Conservation (phyloP, 2,113 vertebrate species). For the Anseranas semipalmata region DNA sequence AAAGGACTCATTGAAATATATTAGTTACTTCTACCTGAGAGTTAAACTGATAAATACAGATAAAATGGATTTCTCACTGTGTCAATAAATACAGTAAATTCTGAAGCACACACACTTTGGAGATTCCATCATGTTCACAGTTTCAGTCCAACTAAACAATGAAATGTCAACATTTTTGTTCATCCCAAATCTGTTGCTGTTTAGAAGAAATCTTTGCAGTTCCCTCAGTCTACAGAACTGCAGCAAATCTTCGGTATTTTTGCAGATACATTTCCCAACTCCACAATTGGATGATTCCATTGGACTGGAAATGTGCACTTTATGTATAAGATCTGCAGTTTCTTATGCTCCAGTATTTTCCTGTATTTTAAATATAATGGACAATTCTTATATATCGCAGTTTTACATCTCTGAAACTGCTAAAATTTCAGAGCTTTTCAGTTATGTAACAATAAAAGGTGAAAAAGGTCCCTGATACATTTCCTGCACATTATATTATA, state of each 20-base stretch:
- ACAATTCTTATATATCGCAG: background rate
- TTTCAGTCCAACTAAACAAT: background rate
- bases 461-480: background rate
- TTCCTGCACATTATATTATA: background rate
- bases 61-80: background rate
- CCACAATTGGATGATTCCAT: background rate
- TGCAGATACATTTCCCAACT: background rate
- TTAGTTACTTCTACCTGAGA: background rate
- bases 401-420: background rate
- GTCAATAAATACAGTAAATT: background rate
- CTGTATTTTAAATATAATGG: background rate
- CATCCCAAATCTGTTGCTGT: background rate
- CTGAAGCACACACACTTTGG: background rate
- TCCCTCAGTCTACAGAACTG: background rate
- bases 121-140: background rate
- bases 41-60: background rate
- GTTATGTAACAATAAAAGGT: background rate
- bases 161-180: background rate
- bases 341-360: background rate
- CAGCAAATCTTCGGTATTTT: background rate
- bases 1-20: background rate
- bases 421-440: background rate
- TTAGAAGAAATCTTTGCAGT: conserved; percentile 4
- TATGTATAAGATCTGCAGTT: background rate
- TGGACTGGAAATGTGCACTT: background rate